Base-by-base conservation (phyloP, 53 echinoderm and acorn worm genomes). In the Astropecten irregularis region DNA sequence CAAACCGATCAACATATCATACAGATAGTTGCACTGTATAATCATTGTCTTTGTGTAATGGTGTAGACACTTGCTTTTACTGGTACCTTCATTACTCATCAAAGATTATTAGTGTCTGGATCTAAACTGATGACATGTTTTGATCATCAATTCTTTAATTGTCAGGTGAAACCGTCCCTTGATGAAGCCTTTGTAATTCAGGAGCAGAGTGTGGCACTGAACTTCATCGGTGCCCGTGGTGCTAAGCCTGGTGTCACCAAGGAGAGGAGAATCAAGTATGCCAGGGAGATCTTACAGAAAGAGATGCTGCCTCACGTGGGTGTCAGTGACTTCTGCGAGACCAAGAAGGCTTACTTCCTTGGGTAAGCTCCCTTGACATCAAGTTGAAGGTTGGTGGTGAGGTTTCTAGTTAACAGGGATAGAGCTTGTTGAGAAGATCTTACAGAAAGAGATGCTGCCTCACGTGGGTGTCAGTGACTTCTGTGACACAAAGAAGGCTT, bases 401-500 rank as follows among this genome's bases (percentile, higher is more conserved):
- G n/a, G n/a, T n/a, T n/a, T n/a, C n/a, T n/a, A n/a, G n/a, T n/a
- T n/a, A n/a, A n/a, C n/a, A n/a, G n/a, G 97, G 66, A 92, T 94
- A 71, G 94, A 97, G 66, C 94, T 94, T 46, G 97, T 94, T 58
- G 61, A 86, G 60, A 94, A 97, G 82, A 97, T 97, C 68, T 58
- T 97, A 11, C 97, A 97, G 86, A 97, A 97, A 64, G 97, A 97
- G 69, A 94, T 92, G 92, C 69, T 97, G 40, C 96, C 97, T 51
- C 97, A 97, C 35, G 97, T 97, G 16, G 97, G 97, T n/a, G 87
- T 94, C 76, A 92, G 94, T 69, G 97, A 97, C 85, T 97, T 97
- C 85, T 97, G 97, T 69, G 97, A 97, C 52, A 97, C 97, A 52
- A 97, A 97, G 90, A 97, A 97, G 77, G 97, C 97, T 0, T 97